Evolutionary conservation across 2,888 invertebrate species (phyloP).

Genomic region (Tetragnatha montana): DNA sequence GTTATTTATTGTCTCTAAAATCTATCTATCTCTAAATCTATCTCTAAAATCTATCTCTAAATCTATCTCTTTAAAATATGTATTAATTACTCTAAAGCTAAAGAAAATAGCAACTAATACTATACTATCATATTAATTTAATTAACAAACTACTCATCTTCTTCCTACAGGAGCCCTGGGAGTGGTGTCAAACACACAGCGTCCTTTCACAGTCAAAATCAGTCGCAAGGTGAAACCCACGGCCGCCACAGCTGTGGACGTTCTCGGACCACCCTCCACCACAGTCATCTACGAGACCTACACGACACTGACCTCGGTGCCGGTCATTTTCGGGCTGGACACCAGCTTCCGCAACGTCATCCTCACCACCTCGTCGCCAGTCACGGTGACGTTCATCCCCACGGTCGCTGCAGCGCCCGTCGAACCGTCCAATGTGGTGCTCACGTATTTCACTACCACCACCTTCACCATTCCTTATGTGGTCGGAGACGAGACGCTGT

Average conservation of each 20-base stretch:
- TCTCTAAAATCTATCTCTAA: no score
- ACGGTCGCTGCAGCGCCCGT: slow-evolving; percentile 41
- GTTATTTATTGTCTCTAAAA: no score
- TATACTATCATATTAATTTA: no score
- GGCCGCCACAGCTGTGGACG: not conserved
- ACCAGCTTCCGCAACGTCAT: slow-evolving; percentile 70
- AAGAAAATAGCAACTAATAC: no score
- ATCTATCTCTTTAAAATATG: no score
- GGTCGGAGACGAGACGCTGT: slow-evolving; percentile 85
- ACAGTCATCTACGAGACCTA: slow-evolving; percentile 70
- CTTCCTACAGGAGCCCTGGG: slow-evolving; percentile 55
- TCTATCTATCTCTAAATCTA: no score
- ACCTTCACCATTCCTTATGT: slow-evolving; percentile 73
- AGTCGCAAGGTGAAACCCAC: slow-evolving; percentile 71
- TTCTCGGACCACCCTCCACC: slow-evolving; percentile 40
- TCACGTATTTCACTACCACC: slow-evolving; percentile 73
- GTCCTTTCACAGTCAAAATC: slow-evolving; percentile 68
- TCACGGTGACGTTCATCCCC: slow-evolving; percentile 66
- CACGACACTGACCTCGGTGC: slow-evolving; percentile 70
- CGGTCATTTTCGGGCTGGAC: slow-evolving; percentile 72
- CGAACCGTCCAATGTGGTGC: slow-evolving; percentile 67
- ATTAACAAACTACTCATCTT: not conserved
- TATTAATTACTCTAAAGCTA: no score
- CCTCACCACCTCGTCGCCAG: slow-evolving; percentile 67
- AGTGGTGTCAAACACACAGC: slow-evolving; percentile 57